Evolutionary conservation across 2,113 vertebrate genomes (phyloP).

Genomic region (Heliornis fulica): DNA sequence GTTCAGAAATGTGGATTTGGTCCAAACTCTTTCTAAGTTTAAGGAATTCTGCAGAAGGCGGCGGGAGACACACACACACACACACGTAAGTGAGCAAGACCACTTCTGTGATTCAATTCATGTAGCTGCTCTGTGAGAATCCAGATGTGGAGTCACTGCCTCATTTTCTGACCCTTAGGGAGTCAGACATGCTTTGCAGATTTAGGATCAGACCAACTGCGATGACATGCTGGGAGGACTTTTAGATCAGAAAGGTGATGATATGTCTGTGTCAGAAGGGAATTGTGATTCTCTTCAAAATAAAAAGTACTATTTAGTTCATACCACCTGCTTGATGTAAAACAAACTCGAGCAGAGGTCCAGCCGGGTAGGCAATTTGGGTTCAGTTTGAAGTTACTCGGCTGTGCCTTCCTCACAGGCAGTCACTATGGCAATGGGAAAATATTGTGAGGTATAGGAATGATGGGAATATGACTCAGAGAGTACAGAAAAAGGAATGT

Average conservation of each 20-base stretch:
- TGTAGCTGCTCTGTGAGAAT: background rate
- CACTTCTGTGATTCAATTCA: background rate
- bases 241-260: background rate
- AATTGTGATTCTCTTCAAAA: background rate
- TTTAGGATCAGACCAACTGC: background rate
- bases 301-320: background rate
- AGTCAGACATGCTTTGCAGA: background rate
- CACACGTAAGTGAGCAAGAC: background rate
- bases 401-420: conserved; percentile 40
- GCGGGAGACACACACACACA: background rate
- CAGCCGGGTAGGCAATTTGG: background rate
- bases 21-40: conserved; percentile 32
- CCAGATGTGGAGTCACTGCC: background rate
- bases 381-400: conserved; percentile 25
- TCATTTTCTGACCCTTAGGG: background rate
- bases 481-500: conserved; percentile 40
- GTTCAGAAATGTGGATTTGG: background rate
- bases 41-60: background rate
- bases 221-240: background rate
- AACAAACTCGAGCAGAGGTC: background rate
- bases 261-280: background rate
- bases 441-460: conserved; percentile 77
- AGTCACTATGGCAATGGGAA: conserved; percentile 75
- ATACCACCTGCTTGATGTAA: background rate
- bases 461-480: conserved; percentile 77